phyloP scores from a whole-genome alignment of 2,888 invertebrate species.

The Celastrina argiolus region DNA sequence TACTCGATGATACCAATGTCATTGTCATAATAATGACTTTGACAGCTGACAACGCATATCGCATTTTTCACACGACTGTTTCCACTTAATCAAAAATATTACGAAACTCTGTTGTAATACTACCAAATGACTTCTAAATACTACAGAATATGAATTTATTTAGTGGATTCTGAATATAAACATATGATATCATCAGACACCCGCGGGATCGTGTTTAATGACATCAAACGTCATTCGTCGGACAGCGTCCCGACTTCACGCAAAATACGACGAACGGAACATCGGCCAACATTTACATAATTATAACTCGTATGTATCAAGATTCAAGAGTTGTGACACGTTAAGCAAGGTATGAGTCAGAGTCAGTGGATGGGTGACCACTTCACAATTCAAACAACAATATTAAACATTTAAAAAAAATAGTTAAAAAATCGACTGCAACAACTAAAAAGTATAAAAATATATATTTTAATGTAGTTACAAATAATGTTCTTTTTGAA shows the following conservation, averaged over 20 bases:
- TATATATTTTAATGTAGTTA: too few species aligned
- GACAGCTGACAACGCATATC: slow-evolving; percentile 2
- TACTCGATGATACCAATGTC: not conserved
- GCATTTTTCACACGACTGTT: slow-evolving; percentile 1
- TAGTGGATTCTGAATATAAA: slow-evolving; percentile 29
- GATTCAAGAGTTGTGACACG: not conserved
- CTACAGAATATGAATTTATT: not conserved
- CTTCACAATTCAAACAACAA: too few species aligned
- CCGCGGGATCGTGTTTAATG: slow-evolving; percentile 56
- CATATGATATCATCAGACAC: slow-evolving; percentile 64
- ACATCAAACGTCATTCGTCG: slow-evolving; percentile 58
- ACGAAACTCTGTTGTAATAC: not conserved
- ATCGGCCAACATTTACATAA: not conserved
- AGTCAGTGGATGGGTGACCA: too few species aligned
- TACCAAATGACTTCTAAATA: not conserved
- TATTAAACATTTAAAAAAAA: too few species aligned
- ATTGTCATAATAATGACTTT: slow-evolving; percentile 5
- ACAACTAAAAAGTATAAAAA: too few species aligned
- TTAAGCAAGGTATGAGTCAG: not conserved
- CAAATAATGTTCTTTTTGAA: too few species aligned
- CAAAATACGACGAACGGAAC: not conserved
- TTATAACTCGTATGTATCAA: not conserved
- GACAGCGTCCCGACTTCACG: slow-evolving; percentile 33
- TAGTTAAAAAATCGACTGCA: too few species aligned
- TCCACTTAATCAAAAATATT: not conserved